Evolutionary conservation across 2,888 invertebrate species (phyloP).

Genomic region (Priocnemis perturbator): DNA sequence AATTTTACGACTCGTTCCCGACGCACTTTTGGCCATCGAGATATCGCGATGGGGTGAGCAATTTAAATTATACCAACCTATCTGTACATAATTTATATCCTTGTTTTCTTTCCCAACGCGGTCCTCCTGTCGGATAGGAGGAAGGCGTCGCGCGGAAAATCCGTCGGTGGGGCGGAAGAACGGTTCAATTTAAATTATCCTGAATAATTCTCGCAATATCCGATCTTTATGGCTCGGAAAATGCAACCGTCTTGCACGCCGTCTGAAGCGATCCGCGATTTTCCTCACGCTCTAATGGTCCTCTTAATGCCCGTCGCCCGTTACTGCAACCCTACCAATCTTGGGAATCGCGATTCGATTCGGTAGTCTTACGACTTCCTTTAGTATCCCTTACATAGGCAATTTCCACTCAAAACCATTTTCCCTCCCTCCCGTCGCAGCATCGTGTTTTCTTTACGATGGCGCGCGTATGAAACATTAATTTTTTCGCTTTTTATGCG

Average conservation of each 20-base stretch:
- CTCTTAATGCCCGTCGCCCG: conserved; percentile 53
- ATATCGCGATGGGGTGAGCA: conserved; percentile 61
- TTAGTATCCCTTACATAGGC: too few relatives aligned
- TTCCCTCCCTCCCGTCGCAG: too few relatives aligned
- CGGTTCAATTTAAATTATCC: conserved; percentile 72
- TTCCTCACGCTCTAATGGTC: conserved; percentile 62
- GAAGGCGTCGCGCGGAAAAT: conserved; percentile 48
- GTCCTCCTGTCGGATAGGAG: conserved; percentile 32
- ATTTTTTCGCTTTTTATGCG: too few relatives aligned
- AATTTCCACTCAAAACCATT: too few relatives aligned
- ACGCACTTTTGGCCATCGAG: conserved; percentile 43
- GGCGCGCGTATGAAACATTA: too few relatives aligned
- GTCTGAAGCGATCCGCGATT: conserved; percentile 62
- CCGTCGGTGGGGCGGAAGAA: conserved; percentile 26
- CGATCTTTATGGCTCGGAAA: conserved; percentile 73
- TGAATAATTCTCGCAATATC: conserved; percentile 73
- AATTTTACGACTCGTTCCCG: conserved; percentile 68
- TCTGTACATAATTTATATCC: conserved; percentile 72
- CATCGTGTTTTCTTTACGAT: too few relatives aligned
- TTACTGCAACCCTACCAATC: conserved; percentile 30
- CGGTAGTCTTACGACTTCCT: background rate
- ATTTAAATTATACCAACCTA: conserved; percentile 72
- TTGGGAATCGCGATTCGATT: conserved; percentile 23
- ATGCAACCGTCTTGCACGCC: conserved; percentile 60
- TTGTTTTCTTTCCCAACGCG: conserved; percentile 65